Percentiles rank a stretch among this genome's conserved stretches.
Evolutionary conservation across 1,140 invertebrate species (phyloP).

Genomic region (Diorhabda elongata): DNA sequence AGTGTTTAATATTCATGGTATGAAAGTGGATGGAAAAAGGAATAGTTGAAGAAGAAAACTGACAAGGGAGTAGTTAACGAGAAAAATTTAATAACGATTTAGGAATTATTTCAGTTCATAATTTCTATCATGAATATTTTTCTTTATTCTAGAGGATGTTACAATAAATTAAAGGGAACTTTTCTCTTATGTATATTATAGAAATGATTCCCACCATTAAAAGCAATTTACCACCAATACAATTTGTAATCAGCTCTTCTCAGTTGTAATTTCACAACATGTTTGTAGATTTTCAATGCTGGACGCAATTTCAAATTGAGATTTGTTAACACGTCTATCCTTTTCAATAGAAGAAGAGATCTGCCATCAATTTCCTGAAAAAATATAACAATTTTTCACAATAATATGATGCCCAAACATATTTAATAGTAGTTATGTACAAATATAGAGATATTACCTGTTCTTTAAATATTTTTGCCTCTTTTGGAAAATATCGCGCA

Average conservation of each 20-base stretch:
- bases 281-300: constrained; percentile 80
- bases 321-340: constrained; percentile 74
- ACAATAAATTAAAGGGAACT: too few relatives aligned
- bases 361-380: constrained; percentile 85
- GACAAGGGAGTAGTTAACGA: too few relatives aligned
- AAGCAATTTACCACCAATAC: constrained; percentile 57
- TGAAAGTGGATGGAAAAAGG: too few relatives aligned
- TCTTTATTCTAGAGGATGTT: too few relatives aligned
- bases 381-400: constrained; percentile 14
- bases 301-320: constrained; percentile 78
- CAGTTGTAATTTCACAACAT: constrained; percentile 67
- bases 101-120: too few relatives aligned
- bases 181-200: too few relatives aligned
- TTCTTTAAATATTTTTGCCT: constrained; percentile 72
- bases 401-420: not conserved
- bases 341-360: constrained; percentile 71
- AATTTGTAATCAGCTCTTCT: constrained; percentile 63
- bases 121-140: too few relatives aligned
- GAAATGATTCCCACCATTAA: too few relatives aligned
- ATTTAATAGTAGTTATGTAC: too few relatives aligned
- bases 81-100: too few relatives aligned
- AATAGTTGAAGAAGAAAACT: too few relatives aligned
- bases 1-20: too few relatives aligned
- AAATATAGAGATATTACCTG: constrained; percentile 56
- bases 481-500: constrained; percentile 65